Conservation (phyloP, 30 jellyfish, hydroid and myxozoan species). For the Mastigias papua region DNA sequence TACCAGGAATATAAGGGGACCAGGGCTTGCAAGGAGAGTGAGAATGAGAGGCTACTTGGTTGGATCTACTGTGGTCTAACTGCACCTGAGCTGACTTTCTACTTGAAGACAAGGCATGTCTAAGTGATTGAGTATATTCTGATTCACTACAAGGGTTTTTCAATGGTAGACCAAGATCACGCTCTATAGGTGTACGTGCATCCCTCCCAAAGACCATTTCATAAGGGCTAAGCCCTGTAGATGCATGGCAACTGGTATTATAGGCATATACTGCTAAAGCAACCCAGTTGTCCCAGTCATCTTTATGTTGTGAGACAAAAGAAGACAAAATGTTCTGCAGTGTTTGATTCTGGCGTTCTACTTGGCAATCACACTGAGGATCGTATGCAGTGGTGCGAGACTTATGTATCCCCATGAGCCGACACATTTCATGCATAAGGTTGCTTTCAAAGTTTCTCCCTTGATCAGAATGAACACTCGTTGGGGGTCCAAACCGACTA, state of each 20-base stretch:
- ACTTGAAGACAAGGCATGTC: conserved; percentile 12
- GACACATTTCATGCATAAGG: conserved; percentile 45
- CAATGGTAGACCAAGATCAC: conserved; percentile 47
- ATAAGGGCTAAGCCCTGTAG: conserved; percentile 68
- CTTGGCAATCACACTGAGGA: no score
- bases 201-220: conserved; percentile 52
- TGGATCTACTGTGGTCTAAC: conserved; percentile 19
- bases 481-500: conserved; percentile 55
- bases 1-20: conserved; percentile 38
- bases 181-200: conserved; percentile 56
- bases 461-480: conserved; percentile 56
- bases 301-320: no score
- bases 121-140: conserved; percentile 7
- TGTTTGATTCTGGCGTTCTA: no score
- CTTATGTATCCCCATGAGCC: conserved; percentile 36
- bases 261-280: no score
- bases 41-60: conserved; percentile 9
- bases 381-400: conserved; percentile 48
- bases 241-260: no score
- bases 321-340: no score
- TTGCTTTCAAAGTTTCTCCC: conserved; percentile 50
- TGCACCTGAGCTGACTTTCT: conserved; percentile 20
- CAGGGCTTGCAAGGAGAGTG: conserved; percentile 29
- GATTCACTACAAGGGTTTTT: conserved; percentile 53
- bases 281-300: no score